Evolutionary conservation across 2,888 invertebrate genomes (phyloP).

Genomic region (Leptopilina drosophilae): DNA sequence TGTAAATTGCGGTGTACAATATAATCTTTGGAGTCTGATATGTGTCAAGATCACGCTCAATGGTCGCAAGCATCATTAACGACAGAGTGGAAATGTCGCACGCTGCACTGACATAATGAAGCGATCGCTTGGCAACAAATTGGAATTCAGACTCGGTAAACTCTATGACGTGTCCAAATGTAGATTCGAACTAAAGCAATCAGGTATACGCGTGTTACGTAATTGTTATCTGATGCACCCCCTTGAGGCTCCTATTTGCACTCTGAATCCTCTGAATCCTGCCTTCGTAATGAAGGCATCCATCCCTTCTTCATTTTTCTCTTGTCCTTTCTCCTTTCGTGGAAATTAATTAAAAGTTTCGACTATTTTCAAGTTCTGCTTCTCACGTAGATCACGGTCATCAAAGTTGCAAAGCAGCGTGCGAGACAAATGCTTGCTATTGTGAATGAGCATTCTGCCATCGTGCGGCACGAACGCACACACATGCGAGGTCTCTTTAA

Average conservation of each 20-base stretch:
- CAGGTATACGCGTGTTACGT: constrained; percentile 69
- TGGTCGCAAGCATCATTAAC: constrained; percentile 25
- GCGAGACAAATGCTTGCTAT: too few relatives aligned
- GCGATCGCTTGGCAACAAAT: constrained; percentile 55
- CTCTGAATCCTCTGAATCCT: not conserved
- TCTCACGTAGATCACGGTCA: not conserved
- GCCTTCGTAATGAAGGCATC: not conserved
- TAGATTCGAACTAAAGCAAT: constrained; percentile 62
- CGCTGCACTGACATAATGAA: constrained; percentile 50
- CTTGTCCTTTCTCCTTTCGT: not conserved
- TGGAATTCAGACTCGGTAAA: constrained; percentile 55
- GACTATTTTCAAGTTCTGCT: not conserved
- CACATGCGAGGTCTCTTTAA: not conserved
- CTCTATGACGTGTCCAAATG: constrained; percentile 54
- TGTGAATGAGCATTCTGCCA: too few relatives aligned
- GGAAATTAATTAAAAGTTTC: not conserved
- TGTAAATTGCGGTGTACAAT: not conserved
- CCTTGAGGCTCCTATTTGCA: constrained; percentile 11
- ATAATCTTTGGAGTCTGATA: constrained; percentile 8
- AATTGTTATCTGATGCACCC: constrained; percentile 17
- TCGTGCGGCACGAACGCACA: not conserved
- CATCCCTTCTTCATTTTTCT: not conserved
- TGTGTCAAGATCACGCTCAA: constrained; percentile 11
- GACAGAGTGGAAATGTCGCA: not conserved
- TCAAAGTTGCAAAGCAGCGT: too few relatives aligned